Base-by-base conservation (phyloP, 2,113 vertebrate genomes). In the Pseudonaja textilis region DNA sequence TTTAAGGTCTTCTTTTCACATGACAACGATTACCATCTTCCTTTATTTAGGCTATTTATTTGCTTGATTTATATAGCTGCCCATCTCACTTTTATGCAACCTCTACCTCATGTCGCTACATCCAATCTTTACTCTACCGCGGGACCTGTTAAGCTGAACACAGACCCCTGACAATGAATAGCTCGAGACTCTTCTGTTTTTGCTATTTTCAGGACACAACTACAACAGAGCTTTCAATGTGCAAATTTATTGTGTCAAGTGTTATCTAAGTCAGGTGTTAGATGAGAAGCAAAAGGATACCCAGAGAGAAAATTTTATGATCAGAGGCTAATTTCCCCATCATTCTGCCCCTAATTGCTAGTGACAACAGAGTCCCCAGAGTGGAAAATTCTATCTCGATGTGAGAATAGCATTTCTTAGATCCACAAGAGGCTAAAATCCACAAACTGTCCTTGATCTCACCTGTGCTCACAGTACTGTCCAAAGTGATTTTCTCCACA, bases 381-480 rank as follows among this genome's bases (percentile, higher is more conserved):
- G 25, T 29, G 10, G 55, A 59, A 12, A 29, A 59, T 10, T 3
- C 54, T n/a, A 50, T 59, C 57, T n/a, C 26, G 85, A 52, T 5
- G 14, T 18, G 56, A 23, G 16, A 87, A 20, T 34, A 14, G 22
- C 91, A 52, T 93, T 93, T 57, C 18, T 91, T 61, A 26, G 90
- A n/a, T 54, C 29, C 18, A 26, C 29, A 34, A n/a, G 88, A 87
- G 86, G 89, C 29, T 64, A 64, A 61, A n/a, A 42, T 12, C 69
- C 4, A 52, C 14, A 18, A 81, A 25, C 1, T 9, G 89, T 61
- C 45, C 91, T 0, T 0, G 18, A 34, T 91, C 97, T 98, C 95
- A 99, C 99, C 99, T 99, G 97, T 99, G 98, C 93, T 99, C 99
- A 23, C 99, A 99, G 97, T 99, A 99, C 93, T 99, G 98, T 90